phyloP scores from a whole-genome alignment of 37 sponge, comb jelly and placozoan species.

The Cliona cf. orientalis region DNA sequence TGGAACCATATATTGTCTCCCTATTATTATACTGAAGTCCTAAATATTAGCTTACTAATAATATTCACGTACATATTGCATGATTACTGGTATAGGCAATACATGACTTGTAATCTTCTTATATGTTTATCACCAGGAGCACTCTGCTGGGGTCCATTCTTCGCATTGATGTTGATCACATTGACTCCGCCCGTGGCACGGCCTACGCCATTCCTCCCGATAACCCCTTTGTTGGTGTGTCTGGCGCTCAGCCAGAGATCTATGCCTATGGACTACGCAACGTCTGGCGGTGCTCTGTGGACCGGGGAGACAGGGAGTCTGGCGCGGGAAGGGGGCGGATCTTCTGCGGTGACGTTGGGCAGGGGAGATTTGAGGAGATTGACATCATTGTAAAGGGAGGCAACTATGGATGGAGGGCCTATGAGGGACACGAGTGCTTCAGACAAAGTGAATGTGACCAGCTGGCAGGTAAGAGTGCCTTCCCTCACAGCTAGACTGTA shows the following conservation, averaged over 20 bases:
- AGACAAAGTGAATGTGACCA: not conserved
- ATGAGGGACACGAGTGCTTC: conserved; percentile 63
- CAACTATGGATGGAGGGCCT: conserved; percentile 82
- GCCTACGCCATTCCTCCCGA: conserved; percentile 67
- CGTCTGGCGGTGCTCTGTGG: conserved; percentile 82
- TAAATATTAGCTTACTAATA: no score
- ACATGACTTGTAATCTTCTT: not conserved
- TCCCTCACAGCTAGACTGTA: no score
- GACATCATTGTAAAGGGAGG: conserved; percentile 79
- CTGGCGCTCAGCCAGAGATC: conserved; percentile 57
- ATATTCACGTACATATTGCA: no score
- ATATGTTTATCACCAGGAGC: conserved; percentile 1
- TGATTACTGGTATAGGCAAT: no score
- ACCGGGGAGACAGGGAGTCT: conserved; percentile 67
- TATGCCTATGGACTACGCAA: conserved; percentile 87
- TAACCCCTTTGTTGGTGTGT: conserved; percentile 67
- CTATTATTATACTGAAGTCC: no score
- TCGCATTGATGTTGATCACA: conserved; percentile 25
- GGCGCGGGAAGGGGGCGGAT: conserved; percentile 67
- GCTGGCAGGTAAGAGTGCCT: conserved; percentile 8
- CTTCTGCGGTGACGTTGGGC: conserved; percentile 91
- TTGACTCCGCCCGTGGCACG: not conserved
- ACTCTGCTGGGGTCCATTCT: conserved; percentile 29
- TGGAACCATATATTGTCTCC: not conserved
- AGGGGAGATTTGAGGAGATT: conserved; percentile 74